Evolutionary conservation across 2,888 invertebrate genomes (phyloP).

Genomic region (Lingula anatina): DNA sequence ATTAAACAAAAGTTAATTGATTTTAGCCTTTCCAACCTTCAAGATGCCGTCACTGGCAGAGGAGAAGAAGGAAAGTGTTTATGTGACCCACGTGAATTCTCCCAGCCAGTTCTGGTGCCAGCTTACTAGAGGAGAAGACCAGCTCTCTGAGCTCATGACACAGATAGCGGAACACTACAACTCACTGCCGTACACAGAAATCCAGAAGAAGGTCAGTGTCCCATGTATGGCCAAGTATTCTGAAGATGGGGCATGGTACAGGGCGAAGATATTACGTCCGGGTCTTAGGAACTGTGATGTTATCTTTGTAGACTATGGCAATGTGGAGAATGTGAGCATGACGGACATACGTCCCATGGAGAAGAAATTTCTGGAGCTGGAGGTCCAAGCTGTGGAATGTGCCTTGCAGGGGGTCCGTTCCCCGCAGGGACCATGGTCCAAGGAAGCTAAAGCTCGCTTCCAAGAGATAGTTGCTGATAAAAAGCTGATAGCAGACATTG

Average conservation of each 20-base stretch:
- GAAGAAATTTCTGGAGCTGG: slow-evolving; percentile 1
- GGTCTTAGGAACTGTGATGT: neutral
- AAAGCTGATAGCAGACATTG: slow-evolving; percentile 22
- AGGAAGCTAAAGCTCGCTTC: neutral
- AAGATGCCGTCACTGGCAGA: too few relatives aligned
- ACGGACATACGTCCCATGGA: neutral
- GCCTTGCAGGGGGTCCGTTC: neutral
- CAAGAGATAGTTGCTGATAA: neutral
- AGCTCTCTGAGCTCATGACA: slow-evolving; percentile 14
- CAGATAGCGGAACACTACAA: slow-evolving; percentile 11
- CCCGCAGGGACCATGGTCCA: neutral
- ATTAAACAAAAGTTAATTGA: too few relatives aligned
- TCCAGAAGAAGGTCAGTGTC: neutral
- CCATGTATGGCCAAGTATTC: slow-evolving; percentile 26
- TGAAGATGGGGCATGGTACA: slow-evolving; percentile 41
- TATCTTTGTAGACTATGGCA: slow-evolving; percentile 8
- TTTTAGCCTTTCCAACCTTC: too few relatives aligned
- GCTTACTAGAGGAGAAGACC: slow-evolving; percentile 14
- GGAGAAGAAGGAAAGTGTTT: slow-evolving; percentile 11
- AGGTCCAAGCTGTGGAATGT: slow-evolving; percentile 4
- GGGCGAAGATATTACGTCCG: slow-evolving; percentile 16
- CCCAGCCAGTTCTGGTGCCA: slow-evolving; percentile 32
- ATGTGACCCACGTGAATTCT: slow-evolving; percentile 24
- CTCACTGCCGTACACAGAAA: neutral
- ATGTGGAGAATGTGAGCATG: slow-evolving; percentile 1